These are phyloP conservation scores for Helicolenus hilgendorfi DNA, from an alignment of 2,797 vertebrate genomes.

Conservation along the genomic window DNA sequence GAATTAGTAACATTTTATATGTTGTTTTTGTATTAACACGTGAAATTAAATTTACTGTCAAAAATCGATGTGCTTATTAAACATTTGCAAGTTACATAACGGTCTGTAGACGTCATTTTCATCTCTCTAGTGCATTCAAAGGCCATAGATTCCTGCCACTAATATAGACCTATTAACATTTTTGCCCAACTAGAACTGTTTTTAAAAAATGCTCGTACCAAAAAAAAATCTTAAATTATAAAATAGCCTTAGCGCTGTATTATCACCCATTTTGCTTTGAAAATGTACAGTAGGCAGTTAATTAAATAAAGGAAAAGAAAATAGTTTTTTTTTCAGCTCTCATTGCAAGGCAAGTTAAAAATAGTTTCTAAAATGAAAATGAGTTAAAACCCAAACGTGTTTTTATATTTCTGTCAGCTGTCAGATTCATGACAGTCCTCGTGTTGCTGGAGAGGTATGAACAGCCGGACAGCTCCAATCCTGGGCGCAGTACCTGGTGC, in stretches of 20 bases:
- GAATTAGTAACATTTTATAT: background rate
- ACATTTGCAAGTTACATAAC: background rate
- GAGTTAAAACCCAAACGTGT: slow-evolving; percentile 4
- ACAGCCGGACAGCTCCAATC: background rate
- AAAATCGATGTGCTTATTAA: background rate
- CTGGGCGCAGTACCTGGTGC: background rate
- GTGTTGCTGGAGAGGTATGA: slow-evolving; percentile 7
- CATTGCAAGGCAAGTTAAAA: background rate
- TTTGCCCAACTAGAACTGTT: background rate
- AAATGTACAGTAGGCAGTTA: slow-evolving; percentile 13
- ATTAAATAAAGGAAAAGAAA: slow-evolving; percentile 3
- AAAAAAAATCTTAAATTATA: background rate
- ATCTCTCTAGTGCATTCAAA: background rate
- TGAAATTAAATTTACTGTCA: slow-evolving; percentile 12
- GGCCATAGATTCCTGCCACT: background rate
- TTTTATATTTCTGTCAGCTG: background rate
- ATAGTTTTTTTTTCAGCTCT: background rate
- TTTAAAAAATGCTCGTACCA: slow-evolving; percentile 4
- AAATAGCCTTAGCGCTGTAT: background rate
- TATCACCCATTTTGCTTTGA: background rate
- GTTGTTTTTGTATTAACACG: background rate
- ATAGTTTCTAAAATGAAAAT: background rate
- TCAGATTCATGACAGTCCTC: background rate
- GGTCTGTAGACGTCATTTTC: background rate
- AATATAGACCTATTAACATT: background rate